These are phyloP conservation scores for Atrina japonica DNA, from an alignment of 2,888 invertebrate species.

Conservation along the genomic window DNA sequence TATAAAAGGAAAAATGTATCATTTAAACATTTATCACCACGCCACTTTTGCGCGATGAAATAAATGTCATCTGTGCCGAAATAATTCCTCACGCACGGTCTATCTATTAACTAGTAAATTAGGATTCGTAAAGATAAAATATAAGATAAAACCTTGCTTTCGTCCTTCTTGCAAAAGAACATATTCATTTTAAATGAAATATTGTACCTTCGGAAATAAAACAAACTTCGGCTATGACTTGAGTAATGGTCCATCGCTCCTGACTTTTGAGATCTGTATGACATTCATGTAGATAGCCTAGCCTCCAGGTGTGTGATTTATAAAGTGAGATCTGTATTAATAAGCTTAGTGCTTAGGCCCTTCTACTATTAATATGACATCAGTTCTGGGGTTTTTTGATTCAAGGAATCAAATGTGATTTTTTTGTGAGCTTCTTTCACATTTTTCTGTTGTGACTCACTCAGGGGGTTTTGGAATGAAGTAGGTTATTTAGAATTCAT, in stretches of 20 bases:
- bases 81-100: slow-evolving; percentile 22
- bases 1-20: slow-evolving; percentile 47
- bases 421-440: too few species aligned
- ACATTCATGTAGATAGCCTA: background rate
- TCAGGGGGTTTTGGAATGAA: too few species aligned
- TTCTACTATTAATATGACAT: slow-evolving; percentile 4
- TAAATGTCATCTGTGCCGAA: slow-evolving; percentile 39
- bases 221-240: too few species aligned
- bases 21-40: slow-evolving; percentile 53
- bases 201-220: too few species aligned
- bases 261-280: slow-evolving; percentile 1
- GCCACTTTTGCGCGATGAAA: slow-evolving; percentile 36
- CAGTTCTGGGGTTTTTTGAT: too few species aligned
- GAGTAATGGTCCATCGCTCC: slow-evolving; percentile 5
- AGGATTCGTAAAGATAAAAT: background rate
- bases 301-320: slow-evolving; percentile 1
- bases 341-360: background rate
- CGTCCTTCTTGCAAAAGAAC: too few species aligned
- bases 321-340: slow-evolving; percentile 1
- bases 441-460: too few species aligned
- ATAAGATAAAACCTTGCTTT: too few species aligned
- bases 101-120: slow-evolving; percentile 22
- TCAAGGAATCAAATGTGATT: too few species aligned
- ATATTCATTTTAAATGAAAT: too few species aligned
- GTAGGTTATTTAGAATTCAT: too few species aligned